These are phyloP conservation scores for Catostomus latipinnis DNA, from an alignment of 2,797 vertebrate genomes.

Conservation along the genomic window DNA sequence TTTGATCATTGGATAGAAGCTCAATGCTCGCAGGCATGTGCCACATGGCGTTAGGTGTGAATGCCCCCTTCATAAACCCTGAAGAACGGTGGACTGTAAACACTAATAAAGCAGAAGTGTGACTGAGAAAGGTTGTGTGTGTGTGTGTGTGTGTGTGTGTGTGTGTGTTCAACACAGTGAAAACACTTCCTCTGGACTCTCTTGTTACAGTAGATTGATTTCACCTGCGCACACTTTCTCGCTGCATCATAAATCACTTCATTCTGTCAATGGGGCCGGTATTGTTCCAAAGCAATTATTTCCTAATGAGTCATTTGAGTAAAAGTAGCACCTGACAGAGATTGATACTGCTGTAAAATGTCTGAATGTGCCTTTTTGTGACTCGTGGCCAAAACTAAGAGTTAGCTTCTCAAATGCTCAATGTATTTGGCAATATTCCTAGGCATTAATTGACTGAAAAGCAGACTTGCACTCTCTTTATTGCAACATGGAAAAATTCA, in stretches of 20 bases:
- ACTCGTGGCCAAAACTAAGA: conserved; percentile 1
- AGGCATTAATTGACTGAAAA: background rate
- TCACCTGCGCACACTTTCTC: conserved; percentile 28
- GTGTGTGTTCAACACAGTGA: conserved; percentile 21
- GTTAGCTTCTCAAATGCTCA: conserved; percentile 8
- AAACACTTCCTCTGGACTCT: conserved; percentile 25
- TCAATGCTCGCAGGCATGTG: conserved; percentile 54
- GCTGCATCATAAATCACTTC: conserved; percentile 33
- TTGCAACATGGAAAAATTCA: conserved; percentile 11
- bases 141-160: conserved; percentile 17
- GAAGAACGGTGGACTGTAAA: conserved; percentile 47
- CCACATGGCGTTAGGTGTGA: conserved; percentile 63
- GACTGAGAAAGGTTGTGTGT: conserved; percentile 22
- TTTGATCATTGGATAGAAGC: conserved; percentile 64
- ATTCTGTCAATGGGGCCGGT: conserved; percentile 6
- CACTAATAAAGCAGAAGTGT: conserved; percentile 74
- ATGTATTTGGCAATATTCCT: background rate
- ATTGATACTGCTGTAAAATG: conserved; percentile 44
- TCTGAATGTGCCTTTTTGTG: conserved; percentile 38
- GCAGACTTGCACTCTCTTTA: background rate
- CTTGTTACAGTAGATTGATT: conserved; percentile 47
- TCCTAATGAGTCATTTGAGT: conserved; percentile 44
- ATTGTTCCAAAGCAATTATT: conserved; percentile 47
- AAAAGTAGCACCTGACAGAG: conserved; percentile 21
- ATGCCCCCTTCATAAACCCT: conserved; percentile 49